Conservation (phyloP, 92 coral and sea anemone species). For the Porites evermanni region DNA sequence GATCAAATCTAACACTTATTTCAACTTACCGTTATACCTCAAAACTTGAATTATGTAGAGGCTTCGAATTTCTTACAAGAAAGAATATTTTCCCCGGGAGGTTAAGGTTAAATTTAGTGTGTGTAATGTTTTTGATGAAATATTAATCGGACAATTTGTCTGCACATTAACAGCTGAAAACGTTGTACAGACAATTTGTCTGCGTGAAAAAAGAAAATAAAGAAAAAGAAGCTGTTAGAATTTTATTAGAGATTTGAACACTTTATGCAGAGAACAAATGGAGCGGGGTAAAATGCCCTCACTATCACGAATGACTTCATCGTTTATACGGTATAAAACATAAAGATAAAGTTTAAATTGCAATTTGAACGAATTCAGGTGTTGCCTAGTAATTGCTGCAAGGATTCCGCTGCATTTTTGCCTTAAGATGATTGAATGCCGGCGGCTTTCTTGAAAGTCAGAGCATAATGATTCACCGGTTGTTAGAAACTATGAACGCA, state of each 20-base stretch:
- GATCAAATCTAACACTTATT: neutral
- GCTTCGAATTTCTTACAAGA: neutral
- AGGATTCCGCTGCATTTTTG: neutral
- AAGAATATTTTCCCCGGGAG: neutral
- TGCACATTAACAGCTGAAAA: conserved; percentile 20
- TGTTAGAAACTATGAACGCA: too few relatives aligned
- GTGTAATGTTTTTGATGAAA: neutral
- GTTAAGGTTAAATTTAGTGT: neutral
- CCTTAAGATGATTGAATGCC: neutral
- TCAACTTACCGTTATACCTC: neutral
- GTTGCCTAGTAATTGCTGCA: neutral
- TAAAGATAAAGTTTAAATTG: neutral
- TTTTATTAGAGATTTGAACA: neutral
- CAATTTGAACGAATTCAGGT: neutral
- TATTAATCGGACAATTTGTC: neutral
- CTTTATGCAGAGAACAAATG: neutral
- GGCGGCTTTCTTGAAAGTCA: neutral
- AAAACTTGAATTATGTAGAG: neutral
- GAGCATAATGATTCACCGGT: too few relatives aligned
- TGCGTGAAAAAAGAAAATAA: neutral
- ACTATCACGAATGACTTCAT: neutral
- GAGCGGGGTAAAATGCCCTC: neutral
- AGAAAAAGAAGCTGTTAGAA: too few relatives aligned
- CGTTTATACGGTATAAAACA: too few relatives aligned
- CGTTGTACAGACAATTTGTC: neutral